Conservation (phyloP, 2,888 invertebrate species). For the Lingula anatina region DNA sequence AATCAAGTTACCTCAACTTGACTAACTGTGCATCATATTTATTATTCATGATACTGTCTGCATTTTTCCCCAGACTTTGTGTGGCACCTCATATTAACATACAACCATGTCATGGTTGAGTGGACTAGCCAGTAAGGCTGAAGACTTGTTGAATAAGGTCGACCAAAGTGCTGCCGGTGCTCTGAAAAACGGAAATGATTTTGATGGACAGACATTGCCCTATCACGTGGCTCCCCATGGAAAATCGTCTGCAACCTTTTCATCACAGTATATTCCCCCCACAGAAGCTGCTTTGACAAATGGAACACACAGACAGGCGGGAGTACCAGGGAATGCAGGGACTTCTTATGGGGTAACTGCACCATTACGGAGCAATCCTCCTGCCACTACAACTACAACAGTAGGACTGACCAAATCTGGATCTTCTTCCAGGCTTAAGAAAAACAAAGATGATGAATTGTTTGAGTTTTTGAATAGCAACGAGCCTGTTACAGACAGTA, state of each 20-base stretch:
- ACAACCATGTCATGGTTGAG: slow-evolving; percentile 73
- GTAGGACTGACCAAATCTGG: no score
- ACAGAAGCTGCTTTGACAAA: background rate
- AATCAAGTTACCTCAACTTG: no score
- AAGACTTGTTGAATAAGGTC: slow-evolving; percentile 68
- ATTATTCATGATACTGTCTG: slow-evolving; percentile 17
- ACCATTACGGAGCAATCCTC: no score
- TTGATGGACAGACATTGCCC: no score
- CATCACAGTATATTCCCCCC: no score
- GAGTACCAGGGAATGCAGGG: no score
- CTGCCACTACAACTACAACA: no score
- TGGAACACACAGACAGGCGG: background rate
- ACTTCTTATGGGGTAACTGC: no score
- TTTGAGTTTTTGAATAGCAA: slow-evolving; percentile 53
- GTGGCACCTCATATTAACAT: slow-evolving; percentile 4
- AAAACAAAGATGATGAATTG: slow-evolving; percentile 51
- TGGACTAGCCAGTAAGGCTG: slow-evolving; percentile 70
- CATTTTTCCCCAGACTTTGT: slow-evolving; percentile 9
- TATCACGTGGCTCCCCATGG: no score
- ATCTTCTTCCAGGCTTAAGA: no score
- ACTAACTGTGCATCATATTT: no score
- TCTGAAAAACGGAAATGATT: slow-evolving; percentile 25
- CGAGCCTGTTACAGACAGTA: slow-evolving; percentile 24
- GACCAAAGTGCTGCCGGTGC: slow-evolving; percentile 71
- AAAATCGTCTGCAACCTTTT: no score